Percentiles rank a stretch among this genome's conserved stretches.
These are phyloP conservation scores for Scolopax rusticola DNA, from an alignment of 2,797 vertebrate species.

Conservation along the genomic window DNA sequence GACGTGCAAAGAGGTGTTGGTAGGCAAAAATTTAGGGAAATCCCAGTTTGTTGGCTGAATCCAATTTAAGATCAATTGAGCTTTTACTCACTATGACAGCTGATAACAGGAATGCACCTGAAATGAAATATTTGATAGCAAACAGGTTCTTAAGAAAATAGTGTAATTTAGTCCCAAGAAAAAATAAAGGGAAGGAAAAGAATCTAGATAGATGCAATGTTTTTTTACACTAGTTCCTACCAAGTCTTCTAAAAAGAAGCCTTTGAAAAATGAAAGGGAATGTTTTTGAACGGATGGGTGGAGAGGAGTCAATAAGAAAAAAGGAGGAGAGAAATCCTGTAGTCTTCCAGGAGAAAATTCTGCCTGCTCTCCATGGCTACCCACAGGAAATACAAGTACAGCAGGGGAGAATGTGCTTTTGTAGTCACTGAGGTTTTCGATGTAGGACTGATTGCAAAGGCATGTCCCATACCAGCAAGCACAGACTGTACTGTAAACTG, in stretches of 20 bases:
- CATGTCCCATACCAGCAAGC: conserved; percentile 31
- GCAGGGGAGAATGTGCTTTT: neutral
- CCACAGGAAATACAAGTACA: neutral
- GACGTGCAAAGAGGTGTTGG: neutral
- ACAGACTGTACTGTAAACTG: conserved; percentile 56
- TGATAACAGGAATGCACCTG: neutral
- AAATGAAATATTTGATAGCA: neutral
- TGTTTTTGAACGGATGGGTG: neutral
- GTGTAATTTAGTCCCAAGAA: neutral
- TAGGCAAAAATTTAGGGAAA: neutral
- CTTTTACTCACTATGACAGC: neutral
- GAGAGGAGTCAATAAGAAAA: neutral
- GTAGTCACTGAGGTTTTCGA: neutral
- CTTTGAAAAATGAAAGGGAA: neutral
- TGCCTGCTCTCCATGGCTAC: neutral
- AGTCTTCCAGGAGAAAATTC: neutral
- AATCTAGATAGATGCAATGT: neutral
- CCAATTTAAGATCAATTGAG: neutral
- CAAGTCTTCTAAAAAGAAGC: neutral
- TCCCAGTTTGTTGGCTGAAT: neutral
- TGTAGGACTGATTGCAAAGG: neutral
- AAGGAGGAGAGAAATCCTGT: neutral
- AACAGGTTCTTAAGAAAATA: neutral
- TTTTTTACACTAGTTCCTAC: neutral
- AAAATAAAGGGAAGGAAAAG: neutral